These are phyloP conservation scores for Spodoptera frugiperda DNA, from an alignment of 1,140 invertebrate genomes.

Conservation along the genomic window DNA sequence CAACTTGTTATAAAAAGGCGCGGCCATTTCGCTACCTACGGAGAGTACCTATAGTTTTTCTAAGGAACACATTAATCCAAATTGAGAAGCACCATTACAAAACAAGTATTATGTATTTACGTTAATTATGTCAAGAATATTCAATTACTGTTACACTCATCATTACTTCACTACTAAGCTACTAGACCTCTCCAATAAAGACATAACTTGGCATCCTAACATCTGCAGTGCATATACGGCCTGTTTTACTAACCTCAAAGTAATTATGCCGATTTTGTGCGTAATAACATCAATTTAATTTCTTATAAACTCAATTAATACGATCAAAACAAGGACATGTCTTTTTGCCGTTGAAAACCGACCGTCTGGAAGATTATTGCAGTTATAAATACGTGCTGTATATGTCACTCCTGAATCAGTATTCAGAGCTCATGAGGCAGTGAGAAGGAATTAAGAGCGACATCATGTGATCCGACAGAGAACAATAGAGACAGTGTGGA, in stretches of 20 bases:
- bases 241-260: constrained; percentile 5
- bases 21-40: background rate
- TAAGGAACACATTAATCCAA: background rate
- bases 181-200: constrained; percentile 26
- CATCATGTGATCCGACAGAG: constrained; percentile 80
- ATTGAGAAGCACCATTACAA: background rate
- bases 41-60: background rate
- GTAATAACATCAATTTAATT: constrained; percentile 42
- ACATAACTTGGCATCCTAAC: background rate
- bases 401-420: constrained; percentile 66
- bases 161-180: background rate
- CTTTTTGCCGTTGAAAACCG: constrained; percentile 33
- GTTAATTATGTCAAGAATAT: background rate
- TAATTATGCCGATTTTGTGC: constrained; percentile 26
- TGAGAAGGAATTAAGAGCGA: constrained; percentile 82
- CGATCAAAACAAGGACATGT: constrained; percentile 35
- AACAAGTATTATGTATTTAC: background rate
- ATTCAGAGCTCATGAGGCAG: constrained; percentile 79
- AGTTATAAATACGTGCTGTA: constrained; percentile 44
- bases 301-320: constrained; percentile 43
- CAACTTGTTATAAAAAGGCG: constrained; percentile 30
- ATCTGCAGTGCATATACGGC: constrained; percentile 8
- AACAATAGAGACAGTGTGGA: constrained; percentile 80
- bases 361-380: constrained; percentile 39
- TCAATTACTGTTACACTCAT: background rate